phyloP scores from a whole-genome alignment of 1,140 invertebrate genomes.

The Meloidogyne hapla region DNA sequence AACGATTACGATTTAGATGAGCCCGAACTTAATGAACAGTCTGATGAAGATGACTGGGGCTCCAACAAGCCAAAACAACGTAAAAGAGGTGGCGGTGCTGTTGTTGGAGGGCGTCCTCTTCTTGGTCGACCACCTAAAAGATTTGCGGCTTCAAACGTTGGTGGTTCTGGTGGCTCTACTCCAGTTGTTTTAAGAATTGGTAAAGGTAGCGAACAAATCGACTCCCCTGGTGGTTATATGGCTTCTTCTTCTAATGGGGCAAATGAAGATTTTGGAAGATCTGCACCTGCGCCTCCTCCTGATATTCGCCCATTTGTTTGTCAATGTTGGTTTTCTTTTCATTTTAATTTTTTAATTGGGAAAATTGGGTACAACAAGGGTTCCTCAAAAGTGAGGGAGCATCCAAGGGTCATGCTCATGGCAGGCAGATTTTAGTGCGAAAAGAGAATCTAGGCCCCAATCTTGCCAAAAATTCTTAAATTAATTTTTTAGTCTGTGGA shows the following conservation, averaged over 20 bases:
- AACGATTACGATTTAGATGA: slow-evolving; percentile 45
- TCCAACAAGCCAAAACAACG: slow-evolving; percentile 32
- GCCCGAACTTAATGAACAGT: slow-evolving; percentile 38
- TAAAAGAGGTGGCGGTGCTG: slow-evolving; percentile 34
- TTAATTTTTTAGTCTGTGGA: slow-evolving; percentile 71
- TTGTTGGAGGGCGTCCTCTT: not conserved
- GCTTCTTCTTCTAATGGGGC: not conserved
- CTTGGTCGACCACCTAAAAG: not conserved
- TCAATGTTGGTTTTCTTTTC: slow-evolving; percentile 37
- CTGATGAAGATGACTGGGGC: slow-evolving; percentile 50
- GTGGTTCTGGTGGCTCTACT: no score
- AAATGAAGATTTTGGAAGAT: not conserved
- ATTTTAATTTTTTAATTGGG: no score
- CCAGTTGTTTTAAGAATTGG: not conserved
- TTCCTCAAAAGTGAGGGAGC: no score
- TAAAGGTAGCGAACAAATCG: not conserved
- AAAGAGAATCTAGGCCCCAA: no score
- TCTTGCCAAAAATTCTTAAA: no score
- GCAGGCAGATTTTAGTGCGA: no score
- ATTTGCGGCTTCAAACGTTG: not conserved
- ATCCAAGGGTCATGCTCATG: no score
- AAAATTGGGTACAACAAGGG: not conserved
- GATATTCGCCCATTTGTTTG: slow-evolving; percentile 39
- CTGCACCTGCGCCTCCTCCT: not conserved
- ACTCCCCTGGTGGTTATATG: slow-evolving; percentile 19